phyloP scores from a whole-genome alignment of 2,113 vertebrate genomes.

The Crocuta crocuta region DNA sequence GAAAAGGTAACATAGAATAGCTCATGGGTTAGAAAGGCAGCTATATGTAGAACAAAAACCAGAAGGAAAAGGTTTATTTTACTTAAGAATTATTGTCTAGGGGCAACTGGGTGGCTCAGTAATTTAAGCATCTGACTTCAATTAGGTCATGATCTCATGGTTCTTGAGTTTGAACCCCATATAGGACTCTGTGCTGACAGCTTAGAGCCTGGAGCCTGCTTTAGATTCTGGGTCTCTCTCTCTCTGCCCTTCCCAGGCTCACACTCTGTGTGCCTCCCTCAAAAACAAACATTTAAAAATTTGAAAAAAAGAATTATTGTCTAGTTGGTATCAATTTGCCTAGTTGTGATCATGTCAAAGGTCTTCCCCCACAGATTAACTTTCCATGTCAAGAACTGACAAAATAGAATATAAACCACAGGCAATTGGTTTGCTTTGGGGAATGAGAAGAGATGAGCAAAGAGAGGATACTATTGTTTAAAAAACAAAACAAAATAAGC shows the following conservation, averaged over 20 bases:
- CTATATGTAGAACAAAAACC: not conserved
- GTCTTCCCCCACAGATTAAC: not conserved
- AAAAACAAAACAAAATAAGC: not conserved
- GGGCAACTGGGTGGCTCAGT: too few species aligned
- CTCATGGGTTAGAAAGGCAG: not conserved
- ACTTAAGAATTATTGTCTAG: conserved; percentile 36
- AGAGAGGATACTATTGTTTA: not conserved
- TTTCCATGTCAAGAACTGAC: conserved; percentile 32
- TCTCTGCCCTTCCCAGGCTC: too few species aligned
- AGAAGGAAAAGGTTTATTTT: not conserved
- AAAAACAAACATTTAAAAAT: too few species aligned
- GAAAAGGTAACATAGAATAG: not conserved
- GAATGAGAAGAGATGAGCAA: not conserved
- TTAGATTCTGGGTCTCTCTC: too few species aligned
- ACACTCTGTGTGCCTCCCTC: too few species aligned
- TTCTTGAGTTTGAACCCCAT: too few species aligned
- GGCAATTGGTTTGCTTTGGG: conserved; percentile 20
- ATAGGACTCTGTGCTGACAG: too few species aligned
- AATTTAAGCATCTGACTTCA: too few species aligned
- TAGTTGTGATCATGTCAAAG: conserved; percentile 4
- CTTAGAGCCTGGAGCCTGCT: too few species aligned
- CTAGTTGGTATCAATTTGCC: conserved; percentile 3
- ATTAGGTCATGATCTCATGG: too few species aligned
- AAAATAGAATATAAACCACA: conserved; percentile 23
- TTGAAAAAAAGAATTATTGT: conserved; percentile 5